A percentile compares a stretch with the other conserved stretches of the same genome.
phyloP scores from a whole-genome alignment of 2,797 vertebrate genomes.

The Tadarida brasiliensis region DNA sequence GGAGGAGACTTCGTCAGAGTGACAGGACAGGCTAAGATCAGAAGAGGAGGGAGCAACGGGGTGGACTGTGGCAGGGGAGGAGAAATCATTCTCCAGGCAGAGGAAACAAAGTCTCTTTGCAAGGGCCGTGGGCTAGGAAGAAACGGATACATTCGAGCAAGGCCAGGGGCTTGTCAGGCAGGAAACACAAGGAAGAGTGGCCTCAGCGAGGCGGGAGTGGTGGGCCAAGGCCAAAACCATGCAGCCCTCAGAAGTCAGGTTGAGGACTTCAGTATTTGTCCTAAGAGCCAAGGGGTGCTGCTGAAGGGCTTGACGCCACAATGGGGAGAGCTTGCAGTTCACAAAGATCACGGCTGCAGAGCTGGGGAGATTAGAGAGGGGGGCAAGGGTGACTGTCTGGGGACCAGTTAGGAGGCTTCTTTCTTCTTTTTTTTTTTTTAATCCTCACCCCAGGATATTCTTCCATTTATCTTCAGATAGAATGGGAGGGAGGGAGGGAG shows the following conservation, averaged over 20 bases:
- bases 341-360: not conserved
- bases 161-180: not conserved
- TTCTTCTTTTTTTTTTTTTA: not conserved
- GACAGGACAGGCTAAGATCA: not conserved
- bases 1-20: not conserved
- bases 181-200: not conserved
- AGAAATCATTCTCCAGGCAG: not conserved
- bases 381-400: not conserved
- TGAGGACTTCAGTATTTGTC: not conserved
- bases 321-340: not conserved
- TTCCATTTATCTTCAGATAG: no score
- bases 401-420: not conserved
- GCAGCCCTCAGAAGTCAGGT: fast-evolving
- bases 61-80: not conserved
- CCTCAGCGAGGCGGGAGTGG: not conserved
- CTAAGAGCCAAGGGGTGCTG: not conserved
- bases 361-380: not conserved
- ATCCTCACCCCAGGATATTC: no score
- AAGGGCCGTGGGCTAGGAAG: not conserved
- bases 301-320: not conserved
- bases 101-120: not conserved
- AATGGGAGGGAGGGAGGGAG: no score
- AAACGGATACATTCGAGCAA: not conserved
- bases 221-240: not conserved
- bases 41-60: not conserved